These are phyloP conservation scores for Peromyscus californicus DNA, from an alignment of 2,113 vertebrate species.

Conservation along the genomic window DNA sequence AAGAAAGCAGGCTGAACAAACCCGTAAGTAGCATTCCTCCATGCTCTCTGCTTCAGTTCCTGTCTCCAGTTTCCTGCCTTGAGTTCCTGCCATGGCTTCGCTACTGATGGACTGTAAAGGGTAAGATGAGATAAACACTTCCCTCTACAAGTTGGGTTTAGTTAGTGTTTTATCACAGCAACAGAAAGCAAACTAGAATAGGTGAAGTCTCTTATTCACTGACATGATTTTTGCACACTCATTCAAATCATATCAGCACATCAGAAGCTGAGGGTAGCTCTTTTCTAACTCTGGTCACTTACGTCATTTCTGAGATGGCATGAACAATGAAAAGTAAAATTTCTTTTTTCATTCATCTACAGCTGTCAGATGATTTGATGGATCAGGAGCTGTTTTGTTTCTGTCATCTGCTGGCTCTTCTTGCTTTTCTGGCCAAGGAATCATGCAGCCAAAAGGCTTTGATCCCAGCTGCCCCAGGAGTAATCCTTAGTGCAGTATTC, in stretches of 20 bases:
- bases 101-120: not conserved
- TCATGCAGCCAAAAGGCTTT: not conserved
- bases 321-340: not conserved
- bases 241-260: not conserved
- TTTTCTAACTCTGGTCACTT: not conserved
- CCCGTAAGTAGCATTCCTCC: not conserved
- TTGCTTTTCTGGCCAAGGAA: not conserved
- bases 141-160: not conserved
- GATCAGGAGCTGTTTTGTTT: not conserved
- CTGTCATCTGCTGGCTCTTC: not conserved
- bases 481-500: not conserved
- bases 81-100: not conserved
- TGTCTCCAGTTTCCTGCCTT: not conserved
- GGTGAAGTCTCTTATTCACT: not conserved
- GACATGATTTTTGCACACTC: not conserved
- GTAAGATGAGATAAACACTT: not conserved
- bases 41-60: not conserved
- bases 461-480: not conserved
- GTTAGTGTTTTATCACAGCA: not conserved
- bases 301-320: not conserved
- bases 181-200: not conserved
- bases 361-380: not conserved
- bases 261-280: not conserved
- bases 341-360: not conserved
- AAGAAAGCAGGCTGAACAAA: not conserved